These are phyloP conservation scores for Myotis planiceps DNA, from an alignment of 2,797 vertebrate genomes.

Conservation along the genomic window DNA sequence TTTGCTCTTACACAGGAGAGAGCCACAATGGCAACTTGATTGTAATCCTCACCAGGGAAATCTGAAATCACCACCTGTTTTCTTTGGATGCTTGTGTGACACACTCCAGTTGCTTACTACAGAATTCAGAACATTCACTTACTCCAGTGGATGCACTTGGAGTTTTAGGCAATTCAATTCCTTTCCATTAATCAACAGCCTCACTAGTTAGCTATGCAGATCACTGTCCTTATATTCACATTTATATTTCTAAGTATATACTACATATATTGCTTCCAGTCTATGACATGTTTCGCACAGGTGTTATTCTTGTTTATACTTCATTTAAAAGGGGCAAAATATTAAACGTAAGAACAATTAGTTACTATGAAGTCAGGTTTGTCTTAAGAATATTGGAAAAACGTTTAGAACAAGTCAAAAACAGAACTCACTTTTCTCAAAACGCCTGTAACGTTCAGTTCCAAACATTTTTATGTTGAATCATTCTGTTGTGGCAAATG, in stretches of 20 bases:
- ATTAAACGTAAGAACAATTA: background rate
- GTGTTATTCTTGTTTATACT: background rate
- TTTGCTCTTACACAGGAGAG: slow-evolving; percentile 72
- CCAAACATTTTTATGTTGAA: background rate
- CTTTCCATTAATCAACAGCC: slow-evolving; percentile 66
- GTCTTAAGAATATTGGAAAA: background rate
- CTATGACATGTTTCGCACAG: background rate
- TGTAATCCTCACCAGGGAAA: slow-evolving; percentile 83
- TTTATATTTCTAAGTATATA: slow-evolving; percentile 50
- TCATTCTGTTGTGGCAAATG: background rate
- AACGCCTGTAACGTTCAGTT: background rate
- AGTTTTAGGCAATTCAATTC: slow-evolving; percentile 25
- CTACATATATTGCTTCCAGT: background rate
- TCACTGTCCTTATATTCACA: background rate
- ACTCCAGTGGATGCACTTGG: background rate
- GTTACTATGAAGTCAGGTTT: background rate
- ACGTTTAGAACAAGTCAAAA: background rate
- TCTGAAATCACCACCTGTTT: slow-evolving; percentile 84
- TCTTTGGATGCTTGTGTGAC: slow-evolving; percentile 65
- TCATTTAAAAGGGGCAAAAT: background rate
- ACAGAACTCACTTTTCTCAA: background rate
- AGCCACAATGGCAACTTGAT: slow-evolving; percentile 76
- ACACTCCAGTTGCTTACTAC: slow-evolving; percentile 75
- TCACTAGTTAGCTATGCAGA: background rate
- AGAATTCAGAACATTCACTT: slow-evolving; percentile 76